A percentile compares a stretch with the other conserved stretches of the same genome.
phyloP scores from a whole-genome alignment of 2,113 vertebrate genomes.

The Lophius piscatorius region DNA sequence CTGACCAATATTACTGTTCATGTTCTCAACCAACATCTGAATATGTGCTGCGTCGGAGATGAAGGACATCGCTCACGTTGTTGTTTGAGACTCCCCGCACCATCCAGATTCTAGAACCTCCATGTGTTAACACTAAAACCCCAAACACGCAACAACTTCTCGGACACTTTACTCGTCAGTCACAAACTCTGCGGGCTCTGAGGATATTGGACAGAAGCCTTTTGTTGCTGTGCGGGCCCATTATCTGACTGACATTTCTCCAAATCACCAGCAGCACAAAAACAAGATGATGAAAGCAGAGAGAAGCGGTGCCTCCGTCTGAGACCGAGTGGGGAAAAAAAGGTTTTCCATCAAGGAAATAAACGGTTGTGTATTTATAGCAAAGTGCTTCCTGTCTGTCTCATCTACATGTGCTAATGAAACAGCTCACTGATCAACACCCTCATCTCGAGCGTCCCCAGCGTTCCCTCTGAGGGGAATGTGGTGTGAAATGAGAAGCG shows the following conservation, averaged over 20 bases:
- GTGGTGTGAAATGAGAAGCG: constrained; percentile 41
- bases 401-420: constrained; percentile 72
- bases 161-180: constrained; percentile 12
- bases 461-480: constrained; percentile 17
- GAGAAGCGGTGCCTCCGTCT: constrained; percentile 17
- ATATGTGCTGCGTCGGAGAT: too few relatives aligned
- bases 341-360: constrained; percentile 32
- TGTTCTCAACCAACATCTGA: too few relatives aligned
- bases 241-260: constrained; percentile 28
- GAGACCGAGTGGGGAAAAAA: not conserved
- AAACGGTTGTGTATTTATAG: constrained; percentile 53
- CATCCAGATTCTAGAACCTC: too few relatives aligned
- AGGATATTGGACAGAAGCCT: constrained; percentile 7
- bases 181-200: constrained; percentile 7
- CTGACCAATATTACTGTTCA: too few relatives aligned
- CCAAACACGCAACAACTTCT: too few relatives aligned
- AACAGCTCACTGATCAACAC: constrained; percentile 32
- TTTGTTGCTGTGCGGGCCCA: constrained; percentile 8
- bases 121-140: too few relatives aligned
- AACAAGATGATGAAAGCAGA: constrained; percentile 2
- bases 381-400: constrained; percentile 23
- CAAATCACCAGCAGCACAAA: constrained; percentile 8
- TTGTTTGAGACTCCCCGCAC: too few relatives aligned
- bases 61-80: too few relatives aligned
- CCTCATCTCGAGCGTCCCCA: constrained; percentile 26